Conservation (phyloP, 2,797 vertebrate genomes). For the Leucoraja ocellata region DNA sequence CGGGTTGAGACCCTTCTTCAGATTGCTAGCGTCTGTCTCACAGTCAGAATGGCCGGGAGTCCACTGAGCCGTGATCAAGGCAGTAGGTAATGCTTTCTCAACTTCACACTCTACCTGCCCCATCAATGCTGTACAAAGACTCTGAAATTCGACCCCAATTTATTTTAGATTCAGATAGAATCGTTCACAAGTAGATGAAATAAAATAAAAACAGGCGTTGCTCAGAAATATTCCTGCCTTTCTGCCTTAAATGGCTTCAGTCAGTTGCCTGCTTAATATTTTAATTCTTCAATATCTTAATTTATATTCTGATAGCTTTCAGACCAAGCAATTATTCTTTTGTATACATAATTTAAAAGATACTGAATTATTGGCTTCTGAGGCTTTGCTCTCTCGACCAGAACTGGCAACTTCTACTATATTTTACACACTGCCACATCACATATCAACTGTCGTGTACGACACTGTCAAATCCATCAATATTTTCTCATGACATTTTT, state of each 20-base stretch:
- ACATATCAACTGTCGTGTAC: background rate
- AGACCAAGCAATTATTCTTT: constrained; percentile 5
- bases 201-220: background rate
- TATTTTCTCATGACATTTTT: background rate
- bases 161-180: background rate
- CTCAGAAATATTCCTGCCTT: constrained; percentile 10
- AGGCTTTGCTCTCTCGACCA: background rate
- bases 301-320: constrained; percentile 30
- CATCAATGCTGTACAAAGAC: background rate
- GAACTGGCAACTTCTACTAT: background rate
- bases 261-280: constrained; percentile 6
- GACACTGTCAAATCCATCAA: background rate
- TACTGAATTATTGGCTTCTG: constrained; percentile 22
- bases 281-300: constrained; percentile 27
- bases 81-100: background rate
- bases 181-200: background rate
- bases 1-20: too few species aligned
- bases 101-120: too few species aligned
- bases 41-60: background rate
- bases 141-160: background rate
- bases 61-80: background rate
- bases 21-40: background rate
- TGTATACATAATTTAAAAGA: constrained; percentile 32
- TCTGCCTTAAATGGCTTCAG: constrained; percentile 3
- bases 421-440: background rate